Base-by-base conservation (phyloP, 1,140 invertebrate species). In the Zaprionus lachaisei region DNA sequence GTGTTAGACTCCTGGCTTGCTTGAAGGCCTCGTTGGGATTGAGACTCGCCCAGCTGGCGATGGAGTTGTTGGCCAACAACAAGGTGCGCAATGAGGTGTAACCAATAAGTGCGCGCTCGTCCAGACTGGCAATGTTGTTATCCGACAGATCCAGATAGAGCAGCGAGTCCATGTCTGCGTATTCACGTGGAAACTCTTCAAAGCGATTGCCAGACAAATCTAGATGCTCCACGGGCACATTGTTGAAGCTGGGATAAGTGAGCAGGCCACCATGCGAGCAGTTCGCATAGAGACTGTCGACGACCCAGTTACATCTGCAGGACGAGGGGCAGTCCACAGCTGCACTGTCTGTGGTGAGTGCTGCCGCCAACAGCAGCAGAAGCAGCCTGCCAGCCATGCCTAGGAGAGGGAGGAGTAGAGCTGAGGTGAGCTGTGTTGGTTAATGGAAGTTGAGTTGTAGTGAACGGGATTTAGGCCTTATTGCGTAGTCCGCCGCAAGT, bases 181-280 rank as follows among this genome's bases (percentile, higher is more conserved):
- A 77, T 71, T 93, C 91, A 2, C 66, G 55, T n/a, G 95, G 95
- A 77, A 95, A 94, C 15, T 87, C 80, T 0, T 72, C 60, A 54
- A 95, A 95, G 14, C 93, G 58, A 66, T 95, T 95, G 62, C 94
- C 93, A 0, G 94, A 93, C 38, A 95, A 68, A 34, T 94, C 87
- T 63, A 95, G 58, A 17, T 93, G 92, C 72, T 94, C 93, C 22
- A 94, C 87, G 84, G 94, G 94, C 69, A 93, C 81, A 67, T 93
- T 82, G 0, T 94, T 68, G 6, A 90, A 92, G 26, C 91, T 80
- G 12, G 94, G 94, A 56, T 94, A 80, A 5, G 93, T 87, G 12
- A 61, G 84, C 0, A 95, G 91, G 2, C 84, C 93, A 15, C 85
- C 75, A n/a, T 92, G 71, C 2, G 94, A 93, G 80, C 94, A 95